Base-by-base conservation (phyloP, 2,797 vertebrate species). In the Cygnus olor region DNA sequence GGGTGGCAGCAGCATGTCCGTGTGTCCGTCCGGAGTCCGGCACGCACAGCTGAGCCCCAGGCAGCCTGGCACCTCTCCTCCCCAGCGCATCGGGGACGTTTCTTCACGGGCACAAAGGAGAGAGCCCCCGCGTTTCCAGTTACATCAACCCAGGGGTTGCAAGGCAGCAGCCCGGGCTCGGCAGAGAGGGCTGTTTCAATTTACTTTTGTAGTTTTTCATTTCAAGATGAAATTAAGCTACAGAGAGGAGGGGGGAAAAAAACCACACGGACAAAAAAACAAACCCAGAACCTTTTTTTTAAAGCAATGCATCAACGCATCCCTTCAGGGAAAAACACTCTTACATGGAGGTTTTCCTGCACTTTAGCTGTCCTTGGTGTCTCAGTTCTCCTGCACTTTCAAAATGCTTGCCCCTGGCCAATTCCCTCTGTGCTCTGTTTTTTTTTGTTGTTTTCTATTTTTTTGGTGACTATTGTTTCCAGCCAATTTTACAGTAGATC, bases 171-270 rank as follows among this genome's bases (percentile, higher is more conserved):
- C 11, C 60, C 18, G 0, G 56, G 44, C 91, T 40, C 28, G 2
- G 28, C 3, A 2, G 53, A 34, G 69, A 85, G 68, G 40, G 45
- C 84, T 87, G 79, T 87, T 96, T 95, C 94, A 88, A 84, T 97
- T 92, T 80, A 10, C 93, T 92, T 95, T 69, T 73, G 32, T 95
- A 69, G 18, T 90, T 96, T 95, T 96, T 94, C 90, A 70, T 93
- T 97, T 96, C 16, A 14, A 86, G 89, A 96, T 81, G 85, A 96
- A 97, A 96, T 96, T 85, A 95, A 96, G 93, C 95, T 90, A 36
- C 85, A 15, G 56, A 90, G 94, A 95, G 79, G 32, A 25, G 44
- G 79, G 73, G 76, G 63, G 83, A 65, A 61, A 77, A 54, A 49
- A 47, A 11, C 6, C 9, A 7, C 47, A 49, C 49, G 25, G 12